These are phyloP conservation scores for Daktulosphaira vitifoliae DNA, from an alignment of 1,140 invertebrate genomes.

Conservation along the genomic window DNA sequence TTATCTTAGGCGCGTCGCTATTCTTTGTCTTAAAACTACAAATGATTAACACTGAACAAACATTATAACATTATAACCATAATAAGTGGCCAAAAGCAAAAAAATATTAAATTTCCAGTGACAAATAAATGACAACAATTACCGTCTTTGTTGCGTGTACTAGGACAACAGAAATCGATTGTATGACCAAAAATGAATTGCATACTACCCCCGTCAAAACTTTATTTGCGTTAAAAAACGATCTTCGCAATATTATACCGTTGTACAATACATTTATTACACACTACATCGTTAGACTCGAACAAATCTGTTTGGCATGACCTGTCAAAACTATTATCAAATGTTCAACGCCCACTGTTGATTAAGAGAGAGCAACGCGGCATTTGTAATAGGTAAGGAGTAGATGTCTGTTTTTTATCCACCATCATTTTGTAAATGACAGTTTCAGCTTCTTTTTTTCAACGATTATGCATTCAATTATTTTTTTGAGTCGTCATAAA, in stretches of 20 bases:
- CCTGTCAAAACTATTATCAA: no score
- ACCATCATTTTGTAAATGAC: no score
- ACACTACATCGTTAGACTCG: not conserved
- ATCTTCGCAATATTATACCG: not conserved
- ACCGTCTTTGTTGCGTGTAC: not conserved
- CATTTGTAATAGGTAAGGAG: no score
- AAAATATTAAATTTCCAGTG: not conserved
- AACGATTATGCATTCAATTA: no score
- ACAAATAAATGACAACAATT: not conserved
- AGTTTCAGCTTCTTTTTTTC: no score
- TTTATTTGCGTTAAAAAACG: not conserved
- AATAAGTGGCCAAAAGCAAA: not conserved
- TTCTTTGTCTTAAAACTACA: not conserved
- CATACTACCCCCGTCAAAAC: no score
- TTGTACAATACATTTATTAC: not conserved
- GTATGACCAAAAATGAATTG: no score
- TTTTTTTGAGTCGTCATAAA: no score
- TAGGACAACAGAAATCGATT: conserved; percentile 11
- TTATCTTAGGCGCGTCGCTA: conserved; percentile 8
- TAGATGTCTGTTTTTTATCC: no score
- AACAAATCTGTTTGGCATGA: no score
- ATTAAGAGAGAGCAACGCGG: no score
- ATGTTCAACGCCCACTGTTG: no score
- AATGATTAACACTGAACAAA: conserved; percentile 15
- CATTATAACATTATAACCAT: not conserved